Conservation (phyloP, 64 coral and sea anemone genomes). For the Cladopsammia gracilis region DNA sequence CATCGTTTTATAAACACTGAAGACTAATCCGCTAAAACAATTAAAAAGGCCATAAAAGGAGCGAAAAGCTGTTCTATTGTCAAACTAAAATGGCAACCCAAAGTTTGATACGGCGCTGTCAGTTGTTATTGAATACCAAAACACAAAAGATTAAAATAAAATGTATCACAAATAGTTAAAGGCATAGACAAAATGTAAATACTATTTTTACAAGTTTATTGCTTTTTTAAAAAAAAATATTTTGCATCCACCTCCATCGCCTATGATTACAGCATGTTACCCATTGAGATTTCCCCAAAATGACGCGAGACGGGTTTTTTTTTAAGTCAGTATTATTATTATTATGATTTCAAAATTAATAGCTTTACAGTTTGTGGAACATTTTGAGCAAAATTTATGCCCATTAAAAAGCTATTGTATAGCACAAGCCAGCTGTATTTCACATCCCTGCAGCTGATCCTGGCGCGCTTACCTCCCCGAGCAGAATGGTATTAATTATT, state of each 20-base stretch:
- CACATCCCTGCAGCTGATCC: conserved; percentile 48
- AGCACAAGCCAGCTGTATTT: conserved; percentile 45
- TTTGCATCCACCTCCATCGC: neutral
- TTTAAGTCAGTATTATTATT: too few relatives aligned
- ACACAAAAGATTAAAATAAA: neutral
- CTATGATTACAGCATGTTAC: neutral
- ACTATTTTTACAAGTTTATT: neutral
- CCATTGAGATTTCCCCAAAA: neutral
- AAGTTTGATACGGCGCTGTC: conserved; percentile 12
- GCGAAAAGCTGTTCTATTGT: too few relatives aligned
- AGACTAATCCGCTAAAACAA: too few relatives aligned
- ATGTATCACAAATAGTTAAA: conserved; percentile 42
- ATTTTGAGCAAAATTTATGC: conserved; percentile 46
- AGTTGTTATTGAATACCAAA: conserved; percentile 45
- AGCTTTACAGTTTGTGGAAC: neutral
- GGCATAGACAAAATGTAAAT: neutral
- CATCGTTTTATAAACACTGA: too few relatives aligned
- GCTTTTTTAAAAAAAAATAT: neutral
- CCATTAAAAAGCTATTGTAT: conserved; percentile 49
- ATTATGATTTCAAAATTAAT: neutral
- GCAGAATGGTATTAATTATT: conserved; percentile 41
- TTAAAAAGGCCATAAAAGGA: too few relatives aligned
- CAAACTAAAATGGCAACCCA: too few relatives aligned
- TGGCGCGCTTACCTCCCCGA: neutral
- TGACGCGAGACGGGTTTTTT: neutral